Evolutionary conservation across 2,113 vertebrate species (phyloP), one percentile per base, ranked within the genome.

Genomic region (Hemiprocne comata): DNA sequence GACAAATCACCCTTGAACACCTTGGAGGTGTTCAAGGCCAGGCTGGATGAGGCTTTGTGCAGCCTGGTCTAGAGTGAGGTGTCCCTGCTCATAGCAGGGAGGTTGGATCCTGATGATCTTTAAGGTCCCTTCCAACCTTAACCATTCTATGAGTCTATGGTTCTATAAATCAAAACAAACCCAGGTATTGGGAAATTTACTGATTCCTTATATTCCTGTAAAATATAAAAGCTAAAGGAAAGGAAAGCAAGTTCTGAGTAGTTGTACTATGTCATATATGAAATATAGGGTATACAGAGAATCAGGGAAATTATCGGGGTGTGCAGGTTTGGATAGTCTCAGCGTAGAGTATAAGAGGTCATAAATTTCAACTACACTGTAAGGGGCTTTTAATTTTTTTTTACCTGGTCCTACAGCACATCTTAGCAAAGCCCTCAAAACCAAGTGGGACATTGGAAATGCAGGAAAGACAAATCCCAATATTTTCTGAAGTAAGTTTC

Each of bases 121-220:
- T 13, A 42, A 42, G 40, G 40, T 42, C 10, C 40, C 40, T 42
- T 42, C 40, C 40, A 42, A 42, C 40, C 40, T 42, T 42, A 42
- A 42, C 11, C 40, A 10, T 42, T 42, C 40, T 42, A 42, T 10
- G 40, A 42, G 12, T 42, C 40, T 42, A 42, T 10, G 40, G 14
- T 42, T 42, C 40, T 42, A 42, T 42, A 42, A 65, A 85, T 44
- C 20, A 69, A 82, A 93, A 66, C 13, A 89, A 87, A 69, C 4
- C 4, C 33, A 73, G n/a, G 10, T 83, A 34, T 40, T 0, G 0
- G 36, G 71, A 26, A 90, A 75, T 3, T 17, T 15, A 26, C 12
- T 1, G 2, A 17, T 88, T 73, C 17, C 17, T 76, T 93, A 75
- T 57, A 80, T 36, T 65, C 20, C 44, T 61, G 8, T 73, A 51